These are phyloP conservation scores for Gymnobelideus leadbeateri DNA, from an alignment of 2,113 vertebrate species.

Conservation along the genomic window DNA sequence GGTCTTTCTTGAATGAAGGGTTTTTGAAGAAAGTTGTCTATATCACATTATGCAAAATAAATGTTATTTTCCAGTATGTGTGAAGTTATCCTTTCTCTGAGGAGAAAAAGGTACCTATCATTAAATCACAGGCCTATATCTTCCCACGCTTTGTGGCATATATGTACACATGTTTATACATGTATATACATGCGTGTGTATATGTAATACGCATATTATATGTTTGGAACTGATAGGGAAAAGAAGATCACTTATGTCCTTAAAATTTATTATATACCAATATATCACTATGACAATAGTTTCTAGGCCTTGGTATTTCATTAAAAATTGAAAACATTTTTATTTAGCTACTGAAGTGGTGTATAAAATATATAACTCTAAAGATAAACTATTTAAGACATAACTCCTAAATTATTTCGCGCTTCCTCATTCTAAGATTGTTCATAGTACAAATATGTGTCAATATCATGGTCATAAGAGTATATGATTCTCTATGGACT, in stretches of 20 bases:
- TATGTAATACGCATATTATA: neutral
- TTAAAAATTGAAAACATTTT: constrained; percentile 51
- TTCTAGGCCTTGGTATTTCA: constrained; percentile 56
- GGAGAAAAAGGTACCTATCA: neutral
- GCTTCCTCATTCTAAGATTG: constrained; percentile 40
- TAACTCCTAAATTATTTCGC: constrained; percentile 20
- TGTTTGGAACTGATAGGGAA: constrained; percentile 22
- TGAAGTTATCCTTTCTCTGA: constrained; percentile 6
- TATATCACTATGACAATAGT: neutral
- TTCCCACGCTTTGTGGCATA: neutral
- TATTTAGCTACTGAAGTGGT: constrained; percentile 58
- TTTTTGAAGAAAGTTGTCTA: neutral
- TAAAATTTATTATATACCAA: constrained; percentile 58
- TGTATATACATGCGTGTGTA: too few species aligned
- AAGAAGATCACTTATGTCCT: constrained; percentile 62
- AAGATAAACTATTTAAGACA: constrained; percentile 42
- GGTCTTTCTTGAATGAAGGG: neutral
- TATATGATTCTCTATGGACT: neutral
- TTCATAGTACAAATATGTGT: neutral
- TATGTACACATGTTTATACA: too few species aligned
- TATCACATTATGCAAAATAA: too few species aligned
- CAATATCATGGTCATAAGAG: neutral
- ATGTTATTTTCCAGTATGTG: too few species aligned
- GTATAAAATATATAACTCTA: constrained; percentile 17
- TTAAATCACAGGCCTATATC: constrained; percentile 37